phyloP scores from a whole-genome alignment of 2,888 invertebrate species.

The Hipparchia sbordonii region DNA sequence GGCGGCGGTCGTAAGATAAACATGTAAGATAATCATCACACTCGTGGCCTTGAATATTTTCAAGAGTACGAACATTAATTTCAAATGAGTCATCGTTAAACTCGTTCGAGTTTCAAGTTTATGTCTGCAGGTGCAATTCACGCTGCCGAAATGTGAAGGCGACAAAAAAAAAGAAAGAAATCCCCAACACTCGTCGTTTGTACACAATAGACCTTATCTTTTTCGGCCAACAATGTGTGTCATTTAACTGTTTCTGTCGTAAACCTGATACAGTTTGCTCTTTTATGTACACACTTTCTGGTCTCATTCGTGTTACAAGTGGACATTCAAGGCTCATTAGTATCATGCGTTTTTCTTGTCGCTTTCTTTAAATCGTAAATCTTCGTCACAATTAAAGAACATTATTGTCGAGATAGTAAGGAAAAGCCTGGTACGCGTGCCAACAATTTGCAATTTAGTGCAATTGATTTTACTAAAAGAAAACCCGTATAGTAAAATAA shows the following conservation, averaged over 20 bases:
- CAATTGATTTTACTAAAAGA: no score
- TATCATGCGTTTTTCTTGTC: background rate
- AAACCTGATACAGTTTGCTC: slow-evolving; percentile 56
- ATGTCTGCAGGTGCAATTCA: slow-evolving; percentile 29
- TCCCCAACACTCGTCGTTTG: slow-evolving; percentile 18
- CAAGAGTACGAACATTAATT: slow-evolving; percentile 35
- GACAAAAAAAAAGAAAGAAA: slow-evolving; percentile 26
- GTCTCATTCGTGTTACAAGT: background rate
- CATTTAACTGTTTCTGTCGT: slow-evolving; percentile 67
- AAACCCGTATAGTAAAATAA: no score
- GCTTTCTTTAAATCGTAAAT: slow-evolving; percentile 6
- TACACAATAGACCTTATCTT: slow-evolving; percentile 38
- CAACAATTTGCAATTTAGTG: no score
- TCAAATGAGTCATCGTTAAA: slow-evolving; percentile 33
- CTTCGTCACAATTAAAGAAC: background rate
- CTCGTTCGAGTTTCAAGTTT: slow-evolving; percentile 36
- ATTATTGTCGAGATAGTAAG: no score
- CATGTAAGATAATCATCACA: slow-evolving; percentile 4
- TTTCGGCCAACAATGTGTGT: slow-evolving; percentile 59
- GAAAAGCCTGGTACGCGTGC: no score
- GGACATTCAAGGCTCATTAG: background rate
- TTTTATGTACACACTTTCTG: slow-evolving; percentile 28
- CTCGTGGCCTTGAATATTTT: slow-evolving; percentile 30
- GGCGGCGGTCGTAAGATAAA: background rate
- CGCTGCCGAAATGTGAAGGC: slow-evolving; percentile 26